phyloP scores from a whole-genome alignment of 2,888 invertebrate genomes.

The Amiota minor region DNA sequence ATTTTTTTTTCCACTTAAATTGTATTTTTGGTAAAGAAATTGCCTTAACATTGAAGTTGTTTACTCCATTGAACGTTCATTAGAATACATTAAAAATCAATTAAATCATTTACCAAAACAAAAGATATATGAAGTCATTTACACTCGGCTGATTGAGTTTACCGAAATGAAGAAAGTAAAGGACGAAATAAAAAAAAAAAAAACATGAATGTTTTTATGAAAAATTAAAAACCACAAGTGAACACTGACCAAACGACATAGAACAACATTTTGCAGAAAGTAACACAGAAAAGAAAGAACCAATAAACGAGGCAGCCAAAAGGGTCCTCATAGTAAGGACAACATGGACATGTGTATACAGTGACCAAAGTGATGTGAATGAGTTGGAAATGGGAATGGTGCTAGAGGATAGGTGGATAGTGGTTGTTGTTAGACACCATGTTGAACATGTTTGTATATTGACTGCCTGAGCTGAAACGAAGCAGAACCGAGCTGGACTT shows the following conservation, averaged over 20 bases:
- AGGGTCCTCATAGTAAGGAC: too few species aligned
- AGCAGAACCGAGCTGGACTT: neutral
- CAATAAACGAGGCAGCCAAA: neutral
- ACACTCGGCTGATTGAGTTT: conserved; percentile 22
- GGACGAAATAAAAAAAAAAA: neutral
- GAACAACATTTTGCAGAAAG: neutral
- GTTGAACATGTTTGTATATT: conserved; percentile 19
- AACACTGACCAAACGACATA: conserved; percentile 4
- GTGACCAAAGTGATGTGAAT: neutral
- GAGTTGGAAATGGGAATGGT: neutral
- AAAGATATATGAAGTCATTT: conserved; percentile 13
- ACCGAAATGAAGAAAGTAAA: neutral
- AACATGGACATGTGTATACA: neutral
- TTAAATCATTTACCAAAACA: neutral
- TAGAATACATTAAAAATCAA: conserved; percentile 10
- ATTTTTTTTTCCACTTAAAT: too few species aligned
- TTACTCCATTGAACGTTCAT: too few species aligned
- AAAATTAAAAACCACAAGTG: conserved; percentile 24
- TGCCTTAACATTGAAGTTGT: too few species aligned
- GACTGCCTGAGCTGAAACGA: conserved; percentile 8
- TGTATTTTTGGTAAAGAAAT: too few species aligned
- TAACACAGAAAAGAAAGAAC: neutral
- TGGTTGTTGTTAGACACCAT: conserved; percentile 2
- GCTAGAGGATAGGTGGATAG: neutral
- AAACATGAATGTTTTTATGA: conserved; percentile 15